Percentiles rank a stretch among this genome's conserved stretches.
Evolutionary conservation across 1,140 invertebrate species (phyloP).

Genomic region (Mylabris phalerata): DNA sequence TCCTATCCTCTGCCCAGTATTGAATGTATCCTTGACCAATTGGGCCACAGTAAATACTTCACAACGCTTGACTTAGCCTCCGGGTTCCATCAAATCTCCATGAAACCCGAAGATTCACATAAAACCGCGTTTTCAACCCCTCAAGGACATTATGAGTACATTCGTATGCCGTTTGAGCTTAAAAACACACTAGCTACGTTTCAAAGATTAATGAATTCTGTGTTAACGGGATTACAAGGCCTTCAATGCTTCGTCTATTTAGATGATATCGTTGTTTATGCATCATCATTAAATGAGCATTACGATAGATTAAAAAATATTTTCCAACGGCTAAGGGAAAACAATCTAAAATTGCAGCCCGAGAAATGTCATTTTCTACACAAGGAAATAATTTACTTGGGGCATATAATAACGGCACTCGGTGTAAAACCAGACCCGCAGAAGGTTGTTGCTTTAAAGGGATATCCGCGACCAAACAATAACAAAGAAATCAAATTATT

Average conservation of each 20-base stretch:
- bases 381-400: slow-evolving; percentile 34
- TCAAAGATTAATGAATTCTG: slow-evolving; percentile 36
- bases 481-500: slow-evolving; percentile 21
- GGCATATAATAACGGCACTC: slow-evolving; percentile 34
- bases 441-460: slow-evolving; percentile 39
- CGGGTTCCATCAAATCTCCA: slow-evolving; percentile 49
- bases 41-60: slow-evolving; percentile 43
- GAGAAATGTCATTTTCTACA: slow-evolving; percentile 42
- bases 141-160: slow-evolving; percentile 6
- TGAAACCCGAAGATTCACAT: slow-evolving; percentile 35
- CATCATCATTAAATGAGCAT: slow-evolving; percentile 31
- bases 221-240: slow-evolving; percentile 33
- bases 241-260: slow-evolving; percentile 38
- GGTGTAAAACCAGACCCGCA: slow-evolving; percentile 42
- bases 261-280: slow-evolving; percentile 42
- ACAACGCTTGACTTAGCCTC: slow-evolving; percentile 43
- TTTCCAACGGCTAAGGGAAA: slow-evolving; percentile 28
- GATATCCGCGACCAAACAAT: slow-evolving; percentile 40
- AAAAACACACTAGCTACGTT: slow-evolving; percentile 35
- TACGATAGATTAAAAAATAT: slow-evolving; percentile 31
- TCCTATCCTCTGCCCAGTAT: slow-evolving; percentile 49
- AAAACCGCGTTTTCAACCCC: slow-evolving; percentile 38
- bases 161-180: slow-evolving; percentile 35
- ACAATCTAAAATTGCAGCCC: slow-evolving; percentile 39
- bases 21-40: slow-evolving; percentile 40